Evolutionary conservation across 2,113 vertebrate species (phyloP), one percentile per base, ranked within the genome.

Genomic region (Pluvianellus socialis): DNA sequence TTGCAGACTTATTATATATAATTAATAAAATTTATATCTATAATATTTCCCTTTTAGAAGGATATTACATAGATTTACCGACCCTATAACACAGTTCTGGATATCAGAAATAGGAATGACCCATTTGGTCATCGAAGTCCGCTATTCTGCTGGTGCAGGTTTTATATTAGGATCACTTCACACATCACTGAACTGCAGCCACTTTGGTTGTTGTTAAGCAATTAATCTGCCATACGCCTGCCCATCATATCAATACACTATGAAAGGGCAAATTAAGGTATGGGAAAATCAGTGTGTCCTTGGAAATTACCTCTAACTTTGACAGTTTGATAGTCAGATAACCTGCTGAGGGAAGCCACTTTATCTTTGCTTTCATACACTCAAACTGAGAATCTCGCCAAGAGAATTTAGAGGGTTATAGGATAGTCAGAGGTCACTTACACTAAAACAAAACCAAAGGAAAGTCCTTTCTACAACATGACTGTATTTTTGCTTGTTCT

Each of bases 221-320:
- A 55, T 84, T 80, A 50, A 72, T 79, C 65, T 87, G 52, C 56
- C 73, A 20, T 7, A 30, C 58, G 68, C 7, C 40, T 90, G 75
- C 68, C 73, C 56, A 42, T 90, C 87, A 68, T 32, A 72, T 52
- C 52, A 26, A 23, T 67, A 3, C 4, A 66, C 49, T 70, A 14
- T 68, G 62, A 91, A 90, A 75, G 35, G 73, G 21, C 35, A 68
- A 86, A 56, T 68, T 68, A 26, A 82, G 49, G 44, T 32, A 58
- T 49, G 30, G 52, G 61, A 59, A 94, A 95, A 92, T 63, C 66
- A 80, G 59, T 9, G 27, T 32, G 65, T 47, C 80, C 93, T 94
- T 89, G 89, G 44, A 92, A 92, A 91, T 96, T 26, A 72, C 65
- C 73, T 79, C 47, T 72, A 76, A 77, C 42, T 75, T 83, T 84